Percentiles rank a stretch among this genome's conserved stretches.
Evolutionary conservation across 2,797 vertebrate species (phyloP).

Genomic region (Halcyon chelicuti): DNA sequence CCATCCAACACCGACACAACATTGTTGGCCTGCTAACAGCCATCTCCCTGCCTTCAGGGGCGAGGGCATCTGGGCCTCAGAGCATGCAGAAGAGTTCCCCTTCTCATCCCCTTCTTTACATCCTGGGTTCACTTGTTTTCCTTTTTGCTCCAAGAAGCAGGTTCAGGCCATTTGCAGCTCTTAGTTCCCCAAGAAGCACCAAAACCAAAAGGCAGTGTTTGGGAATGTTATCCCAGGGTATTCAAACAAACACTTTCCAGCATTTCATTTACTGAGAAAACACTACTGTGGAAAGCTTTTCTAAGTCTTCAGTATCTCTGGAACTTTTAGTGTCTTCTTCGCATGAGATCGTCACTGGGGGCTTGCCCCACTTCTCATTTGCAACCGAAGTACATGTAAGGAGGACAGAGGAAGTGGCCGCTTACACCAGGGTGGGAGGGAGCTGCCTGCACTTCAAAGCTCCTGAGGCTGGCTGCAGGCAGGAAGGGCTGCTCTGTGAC

Average conservation of each 20-base stretch:
- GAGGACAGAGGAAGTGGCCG: constrained; percentile 1
- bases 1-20: background rate
- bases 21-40: background rate
- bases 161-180: background rate
- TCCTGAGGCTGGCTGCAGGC: background rate
- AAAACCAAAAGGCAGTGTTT: background rate
- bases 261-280: background rate
- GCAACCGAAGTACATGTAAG: background rate
- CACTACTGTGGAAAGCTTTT: background rate
- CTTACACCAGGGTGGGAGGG: background rate
- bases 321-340: background rate
- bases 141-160: background rate
- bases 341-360: background rate
- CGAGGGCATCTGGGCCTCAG: background rate
- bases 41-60: background rate
- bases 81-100: fast-evolving
- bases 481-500: constrained; percentile 25
- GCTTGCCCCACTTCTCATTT: constrained; percentile 17
- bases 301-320: background rate
- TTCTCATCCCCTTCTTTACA: background rate
- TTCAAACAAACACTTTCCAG: background rate
- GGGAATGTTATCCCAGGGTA: background rate
- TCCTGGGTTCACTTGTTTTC: background rate
- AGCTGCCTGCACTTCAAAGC: constrained; percentile 7
- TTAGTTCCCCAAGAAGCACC: background rate